Percentiles rank a stretch among this genome's conserved stretches.
Evolutionary conservation across 2,797 vertebrate genomes (phyloP).

Genomic region (Sebastes cheni): DNA sequence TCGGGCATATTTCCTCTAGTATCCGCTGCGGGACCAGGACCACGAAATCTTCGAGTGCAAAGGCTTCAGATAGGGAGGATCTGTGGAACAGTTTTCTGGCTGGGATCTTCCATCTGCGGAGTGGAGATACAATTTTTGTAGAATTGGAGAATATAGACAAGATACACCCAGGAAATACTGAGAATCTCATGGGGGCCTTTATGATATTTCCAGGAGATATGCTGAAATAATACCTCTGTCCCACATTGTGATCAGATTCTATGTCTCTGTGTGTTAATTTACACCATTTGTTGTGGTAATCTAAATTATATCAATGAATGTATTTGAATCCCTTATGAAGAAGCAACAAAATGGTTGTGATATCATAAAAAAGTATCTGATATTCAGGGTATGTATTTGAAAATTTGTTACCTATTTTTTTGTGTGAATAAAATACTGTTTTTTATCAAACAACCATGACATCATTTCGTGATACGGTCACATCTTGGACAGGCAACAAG

Average conservation of each 20-base stretch:
- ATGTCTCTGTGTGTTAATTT: conserved; percentile 4
- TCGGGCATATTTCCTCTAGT: conserved; percentile 32
- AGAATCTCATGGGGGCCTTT: conserved; percentile 78
- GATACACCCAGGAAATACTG: conserved; percentile 5
- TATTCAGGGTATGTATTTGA: conserved; percentile 61
- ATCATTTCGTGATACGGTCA: neutral
- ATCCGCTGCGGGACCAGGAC: conserved; percentile 17
- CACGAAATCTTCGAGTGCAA: neutral
- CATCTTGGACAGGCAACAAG: neutral
- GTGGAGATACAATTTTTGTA: conserved; percentile 67
- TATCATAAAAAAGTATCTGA: conserved; percentile 66
- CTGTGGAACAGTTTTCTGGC: conserved; percentile 74
- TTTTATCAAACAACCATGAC: conserved; percentile 12
- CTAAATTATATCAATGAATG: conserved; percentile 32
- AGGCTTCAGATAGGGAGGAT: neutral
- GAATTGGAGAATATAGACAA: conserved; percentile 29
- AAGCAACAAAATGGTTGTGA: conserved; percentile 41
- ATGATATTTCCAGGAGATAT: conserved; percentile 57
- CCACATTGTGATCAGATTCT: neutral
- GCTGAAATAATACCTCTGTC: neutral
- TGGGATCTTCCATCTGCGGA: conserved; percentile 66
- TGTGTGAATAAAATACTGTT: conserved; percentile 51
- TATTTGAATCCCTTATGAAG: conserved; percentile 25
- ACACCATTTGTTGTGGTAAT: neutral
- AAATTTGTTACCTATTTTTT: conserved; percentile 20